Evolutionary conservation across 2,888 invertebrate genomes (phyloP).

Genomic region (Xiphydria camelus): DNA sequence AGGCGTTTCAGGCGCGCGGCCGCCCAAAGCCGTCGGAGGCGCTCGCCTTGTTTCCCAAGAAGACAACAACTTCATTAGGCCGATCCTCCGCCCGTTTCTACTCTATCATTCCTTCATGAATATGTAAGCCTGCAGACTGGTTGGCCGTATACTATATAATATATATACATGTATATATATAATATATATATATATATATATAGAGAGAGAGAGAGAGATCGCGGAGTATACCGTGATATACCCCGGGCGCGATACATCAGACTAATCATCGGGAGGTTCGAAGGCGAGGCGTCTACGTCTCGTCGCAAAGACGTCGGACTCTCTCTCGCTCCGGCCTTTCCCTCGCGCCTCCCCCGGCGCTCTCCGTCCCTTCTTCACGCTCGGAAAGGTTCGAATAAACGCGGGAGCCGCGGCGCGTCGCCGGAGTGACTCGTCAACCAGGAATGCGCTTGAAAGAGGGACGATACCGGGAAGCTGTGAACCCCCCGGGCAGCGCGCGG

Average conservation of each 20-base stretch:
- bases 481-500: too few relatives aligned
- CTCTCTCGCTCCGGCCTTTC: too few relatives aligned
- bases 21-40: constrained; percentile 3
- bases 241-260: not conserved
- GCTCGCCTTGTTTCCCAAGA: constrained; percentile 48
- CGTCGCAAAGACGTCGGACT: not conserved
- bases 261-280: not conserved
- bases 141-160: too few relatives aligned
- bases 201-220: not conserved
- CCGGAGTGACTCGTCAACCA: not conserved
- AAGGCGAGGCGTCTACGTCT: not conserved
- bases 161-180: too few relatives aligned
- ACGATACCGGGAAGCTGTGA: too few relatives aligned
- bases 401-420: not conserved
- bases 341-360: too few relatives aligned
- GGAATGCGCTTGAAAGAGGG: not conserved
- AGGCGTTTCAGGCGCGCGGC: not conserved
- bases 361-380: too few relatives aligned
- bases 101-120: constrained; percentile 48
- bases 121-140: constrained; percentile 43
- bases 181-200: too few relatives aligned
- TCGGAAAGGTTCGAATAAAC: not conserved
- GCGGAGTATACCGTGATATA: not conserved
- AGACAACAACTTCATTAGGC: constrained; percentile 57
- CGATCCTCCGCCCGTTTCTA: constrained; percentile 46